Evolutionary conservation across 2,888 invertebrate species (phyloP), one percentile per base, ranked within the genome.

Genomic region (Laspeyria flexula): DNA sequence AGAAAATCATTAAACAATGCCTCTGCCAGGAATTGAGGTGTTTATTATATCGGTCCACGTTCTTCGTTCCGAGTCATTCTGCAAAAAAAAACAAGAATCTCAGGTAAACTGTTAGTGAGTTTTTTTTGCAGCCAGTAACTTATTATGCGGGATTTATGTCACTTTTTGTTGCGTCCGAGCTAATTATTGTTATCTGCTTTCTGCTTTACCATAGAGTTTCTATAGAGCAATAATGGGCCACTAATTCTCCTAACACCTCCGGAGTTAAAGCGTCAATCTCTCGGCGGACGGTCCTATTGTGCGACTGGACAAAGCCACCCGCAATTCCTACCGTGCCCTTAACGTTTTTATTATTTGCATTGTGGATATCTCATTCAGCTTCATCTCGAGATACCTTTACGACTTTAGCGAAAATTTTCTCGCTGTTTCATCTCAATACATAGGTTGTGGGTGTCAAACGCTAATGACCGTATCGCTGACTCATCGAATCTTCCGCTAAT

Each of bases 91-190:
- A 74, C 64, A 58, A 60, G 65, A 71, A 71, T 75, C 75, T n/a
- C 92, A 91, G 91, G 92, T 91, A 91, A 89, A 85, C 73, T 81
- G 76, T 78, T 75, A 72, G 76, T 69, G 62, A 63, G 72, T 85
- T 88, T 90, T n/a, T 90, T 90, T 85, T 83, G 81, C 68, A 75
- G 69, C 67, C 67, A 68, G 75, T 83, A 83, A 85, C 88, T 90
- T 91, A 92, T 90, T 90, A 91, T 91, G 88, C 86, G 83, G 89
- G 90, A 92, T 92, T 91, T 91, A 91, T 92, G 91, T 90, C 91
- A 90, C 86, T 92, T 92, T 92, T 90, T 91, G 87, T 85, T 73
- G 71, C 76, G 85, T 89, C 85, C 86, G 68, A 88, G 81, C 88
- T 91, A 92, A 92, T 92, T 91, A 90, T 91, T 92, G 90, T 91